Evolutionary conservation across 1,140 invertebrate species (phyloP).

Genomic region (Scaptodrosophila lebanonensis): DNA sequence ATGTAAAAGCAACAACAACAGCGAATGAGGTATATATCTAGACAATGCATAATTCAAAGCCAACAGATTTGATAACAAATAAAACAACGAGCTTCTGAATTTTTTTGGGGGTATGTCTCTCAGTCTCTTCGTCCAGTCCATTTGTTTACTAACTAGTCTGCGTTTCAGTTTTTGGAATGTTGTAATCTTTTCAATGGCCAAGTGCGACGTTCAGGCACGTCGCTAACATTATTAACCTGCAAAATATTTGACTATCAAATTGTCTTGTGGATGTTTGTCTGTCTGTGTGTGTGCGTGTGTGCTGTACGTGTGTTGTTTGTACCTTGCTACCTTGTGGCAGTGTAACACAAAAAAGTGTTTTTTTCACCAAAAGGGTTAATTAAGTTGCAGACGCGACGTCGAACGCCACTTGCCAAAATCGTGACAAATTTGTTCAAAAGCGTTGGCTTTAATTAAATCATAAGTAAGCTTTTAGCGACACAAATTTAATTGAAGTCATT

Average conservation of each 20-base stretch:
- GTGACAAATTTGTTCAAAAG: conserved; percentile 49
- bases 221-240: conserved; percentile 49
- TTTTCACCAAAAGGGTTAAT: conserved; percentile 34
- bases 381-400: conserved; percentile 1
- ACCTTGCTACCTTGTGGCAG: too few relatives aligned
- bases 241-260: conserved; percentile 52
- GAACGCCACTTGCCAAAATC: conserved; percentile 27
- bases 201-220: conserved; percentile 32
- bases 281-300: too few relatives aligned
- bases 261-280: too few relatives aligned
- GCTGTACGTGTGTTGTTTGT: too few relatives aligned
- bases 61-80: too few relatives aligned
- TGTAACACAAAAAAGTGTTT: too few relatives aligned
- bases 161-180: conserved; percentile 21
- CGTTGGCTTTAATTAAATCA: conserved; percentile 39
- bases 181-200: conserved; percentile 29
- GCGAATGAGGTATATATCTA: too few relatives aligned
- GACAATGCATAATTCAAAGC: too few relatives aligned
- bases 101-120: background rate
- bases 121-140: background rate
- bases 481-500: conserved; percentile 24
- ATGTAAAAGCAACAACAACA: too few relatives aligned
- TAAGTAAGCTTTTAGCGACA: conserved; percentile 45
- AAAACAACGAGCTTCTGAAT: too few relatives aligned
- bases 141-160: background rate